A percentile compares a stretch with the other conserved stretches of the same genome.
These are phyloP conservation scores for Poeciliopsis turneri DNA, from an alignment of 2,797 vertebrate genomes.

Conservation along the genomic window DNA sequence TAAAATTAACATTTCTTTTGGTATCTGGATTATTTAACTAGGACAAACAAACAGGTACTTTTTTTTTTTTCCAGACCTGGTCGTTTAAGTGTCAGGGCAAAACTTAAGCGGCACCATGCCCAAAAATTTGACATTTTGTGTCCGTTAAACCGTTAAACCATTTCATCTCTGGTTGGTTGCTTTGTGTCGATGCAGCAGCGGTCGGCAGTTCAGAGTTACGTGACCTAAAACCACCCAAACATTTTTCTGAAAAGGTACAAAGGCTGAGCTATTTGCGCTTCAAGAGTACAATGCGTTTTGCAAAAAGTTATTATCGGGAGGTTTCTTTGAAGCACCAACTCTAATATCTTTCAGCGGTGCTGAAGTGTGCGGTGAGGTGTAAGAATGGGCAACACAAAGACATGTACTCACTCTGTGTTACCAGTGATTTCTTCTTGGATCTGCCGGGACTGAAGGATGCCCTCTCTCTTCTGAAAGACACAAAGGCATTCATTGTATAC, in stretches of 20 bases:
- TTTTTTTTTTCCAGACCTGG: not conserved
- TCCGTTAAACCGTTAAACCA: not conserved
- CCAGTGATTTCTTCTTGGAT: slow-evolving; percentile 99
- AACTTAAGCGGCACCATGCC: not conserved
- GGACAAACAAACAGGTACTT: not conserved
- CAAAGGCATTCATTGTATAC: not conserved
- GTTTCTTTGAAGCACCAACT: not conserved
- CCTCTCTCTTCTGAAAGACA: slow-evolving; percentile 92
- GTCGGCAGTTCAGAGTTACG: not conserved
- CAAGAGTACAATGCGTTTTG: not conserved
- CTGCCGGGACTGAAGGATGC: slow-evolving; percentile 96
- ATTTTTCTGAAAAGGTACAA: slow-evolving; percentile 1
- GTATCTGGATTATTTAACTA: not conserved
- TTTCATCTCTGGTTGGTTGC: not conserved
- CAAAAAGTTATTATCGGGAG: not conserved
- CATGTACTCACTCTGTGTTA: slow-evolving; percentile 92
- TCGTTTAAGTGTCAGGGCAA: not conserved
- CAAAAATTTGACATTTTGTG: not conserved
- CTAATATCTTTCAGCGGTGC: not conserved
- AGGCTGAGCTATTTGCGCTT: not conserved
- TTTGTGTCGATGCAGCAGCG: not conserved
- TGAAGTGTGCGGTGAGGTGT: not conserved
- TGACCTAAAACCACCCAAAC: not conserved
- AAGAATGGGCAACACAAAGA: not conserved
- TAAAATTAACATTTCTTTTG: not conserved